Evolutionary conservation across 2,797 vertebrate genomes (phyloP).

Genomic region (Anisognathus igniventris): DNA sequence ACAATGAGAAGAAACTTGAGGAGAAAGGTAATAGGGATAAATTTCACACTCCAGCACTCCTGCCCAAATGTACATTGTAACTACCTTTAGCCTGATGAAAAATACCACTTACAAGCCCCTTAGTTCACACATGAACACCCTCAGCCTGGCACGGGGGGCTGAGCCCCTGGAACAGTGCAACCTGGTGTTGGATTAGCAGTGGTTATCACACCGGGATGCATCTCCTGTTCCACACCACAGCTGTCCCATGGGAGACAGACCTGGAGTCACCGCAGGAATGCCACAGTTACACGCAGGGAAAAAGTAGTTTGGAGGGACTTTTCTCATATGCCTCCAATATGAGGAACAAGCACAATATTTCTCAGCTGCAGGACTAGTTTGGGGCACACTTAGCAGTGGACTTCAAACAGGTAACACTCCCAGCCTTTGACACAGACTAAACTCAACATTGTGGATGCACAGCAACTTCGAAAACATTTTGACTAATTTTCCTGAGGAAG

Average conservation of each 20-base stretch:
- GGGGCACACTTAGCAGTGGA: fast-evolving
- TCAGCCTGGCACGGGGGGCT: fast-evolving
- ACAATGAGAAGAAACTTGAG: not conserved
- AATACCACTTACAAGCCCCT: not conserved
- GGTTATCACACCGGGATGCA: not conserved
- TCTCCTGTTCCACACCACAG: fast-evolving
- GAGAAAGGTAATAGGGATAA: not conserved
- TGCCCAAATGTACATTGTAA: not conserved
- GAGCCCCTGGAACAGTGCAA: not conserved
- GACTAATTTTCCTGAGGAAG: not conserved
- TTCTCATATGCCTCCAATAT: fast-evolving
- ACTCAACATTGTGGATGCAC: fast-evolving
- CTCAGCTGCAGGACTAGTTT: not conserved
- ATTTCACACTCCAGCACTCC: not conserved
- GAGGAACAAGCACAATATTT: not conserved
- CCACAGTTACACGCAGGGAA: fast-evolving
- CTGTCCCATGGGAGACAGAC: not conserved
- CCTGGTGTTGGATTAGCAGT: not conserved
- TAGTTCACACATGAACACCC: not conserved
- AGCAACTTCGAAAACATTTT: not conserved
- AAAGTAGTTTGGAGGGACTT: not conserved
- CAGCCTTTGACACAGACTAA: not conserved
- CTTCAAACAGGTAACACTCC: not conserved
- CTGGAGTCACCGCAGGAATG: not conserved
- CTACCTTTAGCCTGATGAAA: not conserved